A percentile compares a stretch with the other conserved stretches of the same genome.
phyloP scores from a whole-genome alignment of 1,140 invertebrate genomes.

The Triops cancriformis region DNA sequence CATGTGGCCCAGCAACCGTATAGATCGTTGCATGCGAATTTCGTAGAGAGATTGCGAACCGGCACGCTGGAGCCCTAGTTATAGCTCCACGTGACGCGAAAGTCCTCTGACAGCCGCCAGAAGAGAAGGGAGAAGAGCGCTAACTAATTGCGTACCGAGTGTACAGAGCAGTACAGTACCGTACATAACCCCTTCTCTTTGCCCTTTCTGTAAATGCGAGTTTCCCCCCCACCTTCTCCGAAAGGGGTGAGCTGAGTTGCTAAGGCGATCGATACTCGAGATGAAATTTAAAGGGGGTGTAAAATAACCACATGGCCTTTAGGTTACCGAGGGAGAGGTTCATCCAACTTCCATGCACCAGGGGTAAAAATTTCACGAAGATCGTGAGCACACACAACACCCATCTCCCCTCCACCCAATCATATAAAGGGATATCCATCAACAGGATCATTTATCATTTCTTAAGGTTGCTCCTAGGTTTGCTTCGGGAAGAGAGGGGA shows the following conservation, averaged over 20 bases:
- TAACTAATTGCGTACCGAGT: slow-evolving; percentile 10
- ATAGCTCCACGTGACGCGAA: neutral
- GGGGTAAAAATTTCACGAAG: neutral
- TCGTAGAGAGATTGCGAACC: neutral
- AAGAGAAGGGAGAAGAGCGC: slow-evolving; percentile 5
- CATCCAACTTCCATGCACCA: neutral
- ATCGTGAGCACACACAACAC: neutral
- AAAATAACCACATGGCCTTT: neutral
- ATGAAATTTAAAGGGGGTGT: neutral
- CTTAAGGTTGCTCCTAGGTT: neutral
- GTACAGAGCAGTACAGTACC: neutral
- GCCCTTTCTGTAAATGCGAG: too few relatives aligned
- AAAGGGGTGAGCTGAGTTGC: neutral
- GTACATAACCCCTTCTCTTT: neutral
- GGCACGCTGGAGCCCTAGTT: neutral
- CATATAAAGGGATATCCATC: neutral
- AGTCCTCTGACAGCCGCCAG: neutral
- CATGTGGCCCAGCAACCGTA: slow-evolving; percentile 8
- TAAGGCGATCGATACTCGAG: neutral
- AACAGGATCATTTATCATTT: neutral
- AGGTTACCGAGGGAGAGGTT: neutral
- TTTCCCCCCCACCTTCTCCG: neutral
- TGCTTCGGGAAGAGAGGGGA: neutral
- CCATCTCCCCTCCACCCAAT: neutral
- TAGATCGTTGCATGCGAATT: slow-evolving; percentile 7